Base-by-base conservation (phyloP, 1,140 invertebrate genomes). In the Scylla paramamosain region DNA sequence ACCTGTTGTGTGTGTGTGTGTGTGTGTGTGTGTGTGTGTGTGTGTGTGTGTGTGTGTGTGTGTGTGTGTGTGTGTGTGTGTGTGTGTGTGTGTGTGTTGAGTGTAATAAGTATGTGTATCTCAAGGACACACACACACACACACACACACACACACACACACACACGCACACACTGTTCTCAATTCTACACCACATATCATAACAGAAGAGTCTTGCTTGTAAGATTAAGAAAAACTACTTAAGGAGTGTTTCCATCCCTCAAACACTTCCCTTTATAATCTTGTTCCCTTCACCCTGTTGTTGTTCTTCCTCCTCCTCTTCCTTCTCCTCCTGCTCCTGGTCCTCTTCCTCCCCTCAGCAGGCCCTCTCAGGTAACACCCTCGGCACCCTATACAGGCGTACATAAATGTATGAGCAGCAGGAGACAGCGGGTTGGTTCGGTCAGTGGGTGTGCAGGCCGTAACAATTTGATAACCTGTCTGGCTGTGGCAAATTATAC, bases 401-500 rank as follows among this genome's bases (percentile, higher is more conserved):
- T 77, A 12, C 67, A 77, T 77, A 77, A 77, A 77, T 77, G 67
- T n/a, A 77, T 77, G 67, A 77, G 67, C 20, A 92, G 52, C 3
- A 25, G 46, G 39, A 39, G 39, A 39, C 39, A 39, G 25, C 32
- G 29, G 77, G 45, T 82, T 45, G n/a, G 14, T 93, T 39, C 31
- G 39, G 39, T 39, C 39, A 39, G 39, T 39, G 39, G 39, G 92
- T 93, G 82, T 93, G 32, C 82, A 93, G 82, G 32, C 86, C 93
- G 39, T 82, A 90, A 94, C 77, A 91, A 90, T 94, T 88, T 89
- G 87, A 67, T 91, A 91, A 89, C 39, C 59, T 83, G 88, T 91
- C 87, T 12, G 59, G 93, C 29, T 90, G 93, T 82, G 88, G 87
- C 93, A 94, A 82, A 94, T 94, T 94, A 91, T 67, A 91, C 82